phyloP scores from a whole-genome alignment of 2,888 invertebrate species.

The Eupithecia subumbrata region DNA sequence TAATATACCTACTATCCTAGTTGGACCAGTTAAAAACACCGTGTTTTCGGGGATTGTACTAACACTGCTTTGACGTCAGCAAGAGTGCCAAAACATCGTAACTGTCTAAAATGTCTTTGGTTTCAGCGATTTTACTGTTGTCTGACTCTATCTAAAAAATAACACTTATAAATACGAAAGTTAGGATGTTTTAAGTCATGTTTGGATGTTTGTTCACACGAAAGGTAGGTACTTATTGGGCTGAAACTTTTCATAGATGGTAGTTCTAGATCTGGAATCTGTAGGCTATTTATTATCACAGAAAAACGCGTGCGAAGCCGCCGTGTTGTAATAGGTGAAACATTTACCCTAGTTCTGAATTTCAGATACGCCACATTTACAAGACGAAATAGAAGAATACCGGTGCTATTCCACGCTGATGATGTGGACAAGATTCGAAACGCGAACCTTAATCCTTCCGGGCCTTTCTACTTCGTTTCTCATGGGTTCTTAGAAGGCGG shows the following conservation, averaged over 20 bases:
- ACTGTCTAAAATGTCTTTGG: neutral
- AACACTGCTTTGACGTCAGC: neutral
- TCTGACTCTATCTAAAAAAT: neutral
- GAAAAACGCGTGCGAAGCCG: neutral
- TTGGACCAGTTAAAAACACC: neutral
- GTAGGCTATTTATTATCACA: neutral
- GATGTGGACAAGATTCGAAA: constrained; percentile 85
- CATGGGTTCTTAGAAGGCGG: constrained; percentile 96
- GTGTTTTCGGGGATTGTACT: neutral
- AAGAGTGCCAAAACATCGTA: neutral
- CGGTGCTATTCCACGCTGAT: constrained; percentile 87
- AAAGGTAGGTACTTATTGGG: neutral
- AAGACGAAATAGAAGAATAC: constrained; percentile 84
- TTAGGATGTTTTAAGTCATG: neutral
- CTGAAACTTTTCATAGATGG: neutral
- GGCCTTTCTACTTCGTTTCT: constrained; percentile 89
- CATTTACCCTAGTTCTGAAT: constrained; percentile 8
- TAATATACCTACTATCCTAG: neutral
- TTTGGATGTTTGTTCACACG: neutral
- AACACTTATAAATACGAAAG: neutral
- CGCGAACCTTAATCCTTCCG: constrained; percentile 85
- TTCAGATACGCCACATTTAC: constrained; percentile 81
- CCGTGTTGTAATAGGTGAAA: neutral
- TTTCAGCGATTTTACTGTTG: neutral
- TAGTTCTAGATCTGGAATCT: neutral